Evolutionary conservation across 2,797 vertebrate genomes (phyloP), one percentile per base, ranked within the genome.

Genomic region (Liasis olivaceus): DNA sequence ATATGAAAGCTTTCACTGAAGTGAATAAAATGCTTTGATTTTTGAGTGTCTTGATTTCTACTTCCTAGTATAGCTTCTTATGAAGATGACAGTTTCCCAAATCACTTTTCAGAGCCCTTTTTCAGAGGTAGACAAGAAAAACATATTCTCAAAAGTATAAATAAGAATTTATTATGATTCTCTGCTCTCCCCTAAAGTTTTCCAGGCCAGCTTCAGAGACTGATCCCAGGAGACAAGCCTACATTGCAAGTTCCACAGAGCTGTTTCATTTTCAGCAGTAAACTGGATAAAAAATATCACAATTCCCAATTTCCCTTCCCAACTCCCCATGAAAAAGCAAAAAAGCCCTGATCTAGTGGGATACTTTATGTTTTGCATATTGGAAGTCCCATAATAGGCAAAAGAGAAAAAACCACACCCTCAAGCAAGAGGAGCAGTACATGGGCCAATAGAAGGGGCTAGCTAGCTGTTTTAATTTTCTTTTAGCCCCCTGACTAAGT

Each of bases 1-100:
- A 42, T 13, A 77, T 54, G 89, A 3, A 81, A 89, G 42, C 17
- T 92, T 60, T n/a, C 11, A 42, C 7, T 89, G 60, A 91, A 66
- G 11, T 90, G 62, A 88, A 85, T 31, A 94, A 87, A 84, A 60
- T 94, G 9, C 36, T 84, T 81, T 84, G 22, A 36, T 31, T 89
- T 66, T 12, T 42, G 0, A 14, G 77, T 5, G 58, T 63, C 2
- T 47, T 63, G 58, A 42, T 94, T 92, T 59, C 90, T 36, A 91
- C 14, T 60, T 56, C 92, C 42, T 31, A 81, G 87, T 36, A 64
- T 87, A 28, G 24, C 22, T 22, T 92, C 54, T 93, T 92, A 91
- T 91, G 91, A 31, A n/a, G 4, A 47, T 86, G 88, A 1, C 58
- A 6, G 14, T 63, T 95, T 90, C 92, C 54, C 89, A 42, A 14